phyloP scores from a whole-genome alignment of 1,140 invertebrate species.

The Heterodera schachtii region DNA sequence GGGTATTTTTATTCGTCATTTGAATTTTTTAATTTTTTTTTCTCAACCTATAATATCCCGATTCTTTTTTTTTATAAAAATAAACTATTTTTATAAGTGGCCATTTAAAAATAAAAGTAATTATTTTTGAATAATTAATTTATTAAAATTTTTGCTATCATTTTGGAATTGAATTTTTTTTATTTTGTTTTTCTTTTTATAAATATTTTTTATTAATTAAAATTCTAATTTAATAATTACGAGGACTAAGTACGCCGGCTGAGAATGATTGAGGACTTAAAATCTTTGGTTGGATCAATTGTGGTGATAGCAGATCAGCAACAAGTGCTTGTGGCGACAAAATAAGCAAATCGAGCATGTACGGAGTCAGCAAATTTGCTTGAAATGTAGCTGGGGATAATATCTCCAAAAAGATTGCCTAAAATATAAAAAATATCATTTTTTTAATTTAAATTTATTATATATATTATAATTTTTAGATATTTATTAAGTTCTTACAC shows the following conservation, averaged over 20 bases:
- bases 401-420: constrained; percentile 16
- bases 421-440: not conserved
- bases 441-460: too few relatives aligned
- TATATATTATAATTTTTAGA: too few relatives aligned
- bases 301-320: constrained; percentile 25
- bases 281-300: constrained; percentile 25
- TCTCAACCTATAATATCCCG: too few relatives aligned
- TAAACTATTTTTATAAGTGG: not conserved
- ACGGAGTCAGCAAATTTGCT: constrained; percentile 28
- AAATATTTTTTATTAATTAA: too few relatives aligned
- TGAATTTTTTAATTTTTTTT: too few relatives aligned
- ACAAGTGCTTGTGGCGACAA: constrained; percentile 29
- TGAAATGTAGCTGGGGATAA: constrained; percentile 29
- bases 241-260: constrained; percentile 30
- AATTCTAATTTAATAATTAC: not conserved
- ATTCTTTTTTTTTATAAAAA: not conserved
- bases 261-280: constrained; percentile 29
- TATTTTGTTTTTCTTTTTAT: too few relatives aligned
- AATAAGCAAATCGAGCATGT: constrained; percentile 18
- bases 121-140: not conserved
- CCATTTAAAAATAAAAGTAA: not conserved
- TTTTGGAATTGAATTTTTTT: too few relatives aligned
- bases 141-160: too few relatives aligned
- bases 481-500: too few relatives aligned
- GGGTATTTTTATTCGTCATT: too few relatives aligned